phyloP scores from a whole-genome alignment of 1,140 invertebrate genomes.

The Meloidogyne exigua region DNA sequence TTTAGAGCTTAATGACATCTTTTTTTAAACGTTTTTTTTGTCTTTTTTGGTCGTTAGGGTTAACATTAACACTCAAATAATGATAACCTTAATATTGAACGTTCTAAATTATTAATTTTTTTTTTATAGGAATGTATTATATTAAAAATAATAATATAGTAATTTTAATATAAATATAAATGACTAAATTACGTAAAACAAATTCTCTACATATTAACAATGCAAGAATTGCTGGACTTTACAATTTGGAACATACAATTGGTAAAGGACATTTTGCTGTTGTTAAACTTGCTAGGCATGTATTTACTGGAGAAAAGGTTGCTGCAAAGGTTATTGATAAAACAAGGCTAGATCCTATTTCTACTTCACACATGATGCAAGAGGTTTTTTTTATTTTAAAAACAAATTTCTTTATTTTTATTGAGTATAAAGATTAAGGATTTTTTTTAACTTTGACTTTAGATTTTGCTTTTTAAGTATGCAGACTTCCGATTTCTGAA shows the following conservation, averaged over 20 bases:
- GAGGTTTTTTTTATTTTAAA: constrained; percentile 65
- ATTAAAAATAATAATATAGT: not conserved
- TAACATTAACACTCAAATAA: not conserved
- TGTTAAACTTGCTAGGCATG: constrained; percentile 94
- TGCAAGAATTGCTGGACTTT: constrained; percentile 55
- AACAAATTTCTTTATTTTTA: not conserved
- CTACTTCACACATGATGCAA: constrained; percentile 93
- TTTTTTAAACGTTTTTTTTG: not conserved
- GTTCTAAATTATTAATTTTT: not conserved
- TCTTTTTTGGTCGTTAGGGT: not conserved
- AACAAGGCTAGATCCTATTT: constrained; percentile 90
- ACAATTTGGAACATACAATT: constrained; percentile 62
- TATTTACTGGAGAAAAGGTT: constrained; percentile 99
- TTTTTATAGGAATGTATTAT: constrained; percentile 12
- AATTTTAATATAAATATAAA: not conserved
- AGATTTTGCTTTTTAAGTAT: too few relatives aligned
- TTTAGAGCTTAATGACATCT: not conserved
- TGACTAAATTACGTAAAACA: constrained; percentile 18
- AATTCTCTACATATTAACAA: constrained; percentile 39
- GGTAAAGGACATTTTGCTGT: constrained; percentile 81
- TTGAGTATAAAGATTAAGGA: not conserved
- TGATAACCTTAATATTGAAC: not conserved
- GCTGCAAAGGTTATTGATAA: constrained; percentile 87
- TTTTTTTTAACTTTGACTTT: too few relatives aligned
- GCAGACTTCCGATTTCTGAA: not conserved